Evolutionary conservation across 2,888 invertebrate species (phyloP).

Genomic region (Eurytoma californica): DNA sequence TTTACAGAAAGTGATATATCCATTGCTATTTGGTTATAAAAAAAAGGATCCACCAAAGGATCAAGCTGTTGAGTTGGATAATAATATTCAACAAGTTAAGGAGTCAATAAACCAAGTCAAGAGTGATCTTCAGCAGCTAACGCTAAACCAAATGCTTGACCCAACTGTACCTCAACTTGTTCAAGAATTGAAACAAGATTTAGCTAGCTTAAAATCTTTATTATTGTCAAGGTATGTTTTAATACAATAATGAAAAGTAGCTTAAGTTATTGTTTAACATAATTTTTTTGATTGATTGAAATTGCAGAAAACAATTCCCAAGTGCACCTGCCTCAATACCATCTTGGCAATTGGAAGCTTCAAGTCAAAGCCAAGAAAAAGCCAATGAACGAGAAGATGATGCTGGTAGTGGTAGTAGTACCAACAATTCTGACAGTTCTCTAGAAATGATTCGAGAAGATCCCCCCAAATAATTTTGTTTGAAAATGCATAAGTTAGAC

Average conservation of each 20-base stretch:
- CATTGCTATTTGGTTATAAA: conserved; percentile 82
- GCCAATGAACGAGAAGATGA: conserved; percentile 71
- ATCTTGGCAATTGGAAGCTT: conserved; percentile 84
- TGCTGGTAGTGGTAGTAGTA: conserved; percentile 74
- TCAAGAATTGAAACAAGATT: conserved; percentile 71
- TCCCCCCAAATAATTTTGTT: conserved; percentile 68
- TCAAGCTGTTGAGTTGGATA: conserved; percentile 81
- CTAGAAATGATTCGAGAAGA: conserved; percentile 75
- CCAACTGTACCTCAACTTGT: conserved; percentile 70
- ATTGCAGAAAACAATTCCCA: conserved; percentile 85
- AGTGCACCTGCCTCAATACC: conserved; percentile 83
- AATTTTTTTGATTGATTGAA: conserved; percentile 42
- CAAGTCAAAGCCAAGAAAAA: conserved; percentile 69
- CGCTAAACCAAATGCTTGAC: conserved; percentile 66
- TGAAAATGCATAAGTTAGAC: conserved; percentile 30
- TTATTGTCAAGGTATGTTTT: conserved; percentile 69
- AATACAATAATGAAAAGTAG: background rate
- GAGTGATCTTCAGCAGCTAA: conserved; percentile 78
- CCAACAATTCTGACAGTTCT: conserved; percentile 75
- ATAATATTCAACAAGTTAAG: conserved; percentile 82
- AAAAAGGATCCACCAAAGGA: conserved; percentile 82
- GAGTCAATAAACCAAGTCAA: conserved; percentile 81
- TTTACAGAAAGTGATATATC: conserved; percentile 80
- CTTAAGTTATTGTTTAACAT: conserved; percentile 29
- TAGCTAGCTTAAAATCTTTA: conserved; percentile 72